Evolutionary conservation across 2,888 invertebrate genomes (phyloP).

Genomic region (Linnaemya tessellans): DNA sequence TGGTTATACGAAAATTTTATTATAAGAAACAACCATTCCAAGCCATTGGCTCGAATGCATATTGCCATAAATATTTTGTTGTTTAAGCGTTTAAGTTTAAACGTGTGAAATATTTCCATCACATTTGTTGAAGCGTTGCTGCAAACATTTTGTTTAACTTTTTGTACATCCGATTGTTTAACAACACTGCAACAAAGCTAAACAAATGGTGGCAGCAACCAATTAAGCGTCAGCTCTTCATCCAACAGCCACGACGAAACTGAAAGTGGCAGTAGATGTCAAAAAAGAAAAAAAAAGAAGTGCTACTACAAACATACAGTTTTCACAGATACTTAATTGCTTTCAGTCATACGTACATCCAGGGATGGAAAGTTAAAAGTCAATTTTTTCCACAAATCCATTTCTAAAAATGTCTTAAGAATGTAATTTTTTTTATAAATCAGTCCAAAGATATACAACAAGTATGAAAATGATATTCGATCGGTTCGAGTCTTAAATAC

Average conservation of each 20-base stretch:
- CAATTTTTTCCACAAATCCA: too few relatives aligned
- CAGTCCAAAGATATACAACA: too few relatives aligned
- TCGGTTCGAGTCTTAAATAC: too few relatives aligned
- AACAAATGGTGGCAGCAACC: constrained; percentile 34
- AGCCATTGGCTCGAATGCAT: constrained; percentile 38
- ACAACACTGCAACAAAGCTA: constrained; percentile 36
- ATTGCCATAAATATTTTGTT: constrained; percentile 26
- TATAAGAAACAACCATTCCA: constrained; percentile 15
- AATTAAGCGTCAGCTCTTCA: constrained; percentile 42
- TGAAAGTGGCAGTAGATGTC: constrained; percentile 52
- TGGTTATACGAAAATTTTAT: background rate
- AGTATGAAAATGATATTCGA: too few relatives aligned
- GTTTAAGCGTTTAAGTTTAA: constrained; percentile 30
- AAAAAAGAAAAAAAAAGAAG: constrained; percentile 24
- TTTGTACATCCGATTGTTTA: constrained; percentile 56
- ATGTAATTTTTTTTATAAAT: too few relatives aligned
- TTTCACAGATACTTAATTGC: background rate
- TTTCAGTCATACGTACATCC: background rate
- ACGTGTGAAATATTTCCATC: constrained; percentile 61
- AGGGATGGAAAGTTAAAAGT: constrained; percentile 18
- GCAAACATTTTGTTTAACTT: constrained; percentile 39
- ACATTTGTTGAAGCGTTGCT: constrained; percentile 56
- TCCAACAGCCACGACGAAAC: constrained; percentile 34
- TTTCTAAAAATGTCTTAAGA: too few relatives aligned
- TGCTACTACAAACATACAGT: background rate